Conservation (phyloP, 2,888 invertebrate genomes). For the Clivina fossor region DNA sequence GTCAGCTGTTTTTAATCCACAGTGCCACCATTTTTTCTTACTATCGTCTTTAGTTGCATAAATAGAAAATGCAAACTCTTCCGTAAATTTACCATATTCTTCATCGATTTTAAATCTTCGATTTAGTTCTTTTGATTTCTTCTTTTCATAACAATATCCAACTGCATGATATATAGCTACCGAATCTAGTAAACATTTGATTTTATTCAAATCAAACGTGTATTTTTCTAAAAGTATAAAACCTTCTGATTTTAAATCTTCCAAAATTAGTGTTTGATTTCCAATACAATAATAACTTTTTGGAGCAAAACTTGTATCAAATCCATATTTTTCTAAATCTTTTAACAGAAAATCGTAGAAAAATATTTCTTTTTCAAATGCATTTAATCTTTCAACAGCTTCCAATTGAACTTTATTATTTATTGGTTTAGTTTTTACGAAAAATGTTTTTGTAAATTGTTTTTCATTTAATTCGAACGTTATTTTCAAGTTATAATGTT, state of each 20-base stretch:
- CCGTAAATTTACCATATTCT: slow-evolving; percentile 39
- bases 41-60: slow-evolving; percentile 32
- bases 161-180: slow-evolving; percentile 58
- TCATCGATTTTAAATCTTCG: slow-evolving; percentile 39
- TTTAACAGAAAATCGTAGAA: slow-evolving; percentile 43
- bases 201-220: slow-evolving; percentile 56
- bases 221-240: slow-evolving; percentile 43
- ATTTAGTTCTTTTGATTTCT: slow-evolving; percentile 39
- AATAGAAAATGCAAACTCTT: slow-evolving; percentile 40
- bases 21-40: slow-evolving; percentile 36
- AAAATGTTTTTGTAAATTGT: slow-evolving; percentile 1
- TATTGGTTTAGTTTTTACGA: slow-evolving; percentile 5
- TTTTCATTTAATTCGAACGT: slow-evolving; percentile 25
- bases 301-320: slow-evolving; percentile 43
- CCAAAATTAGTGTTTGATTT: slow-evolving; percentile 42
- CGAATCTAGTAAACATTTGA: slow-evolving; percentile 53
- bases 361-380: slow-evolving; percentile 47
- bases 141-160: slow-evolving; percentile 56
- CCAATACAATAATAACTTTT: slow-evolving; percentile 43
- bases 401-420: slow-evolving; percentile 10
- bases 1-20: slow-evolving; percentile 40
- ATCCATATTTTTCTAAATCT: slow-evolving; percentile 38
- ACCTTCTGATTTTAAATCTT: slow-evolving; percentile 42
- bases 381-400: slow-evolving; percentile 15
- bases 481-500: slow-evolving; percentile 38